Percentiles rank a stretch among this genome's conserved stretches.
Conservation (phyloP, 2,113 vertebrate genomes). For the Noctilio leporinus region DNA sequence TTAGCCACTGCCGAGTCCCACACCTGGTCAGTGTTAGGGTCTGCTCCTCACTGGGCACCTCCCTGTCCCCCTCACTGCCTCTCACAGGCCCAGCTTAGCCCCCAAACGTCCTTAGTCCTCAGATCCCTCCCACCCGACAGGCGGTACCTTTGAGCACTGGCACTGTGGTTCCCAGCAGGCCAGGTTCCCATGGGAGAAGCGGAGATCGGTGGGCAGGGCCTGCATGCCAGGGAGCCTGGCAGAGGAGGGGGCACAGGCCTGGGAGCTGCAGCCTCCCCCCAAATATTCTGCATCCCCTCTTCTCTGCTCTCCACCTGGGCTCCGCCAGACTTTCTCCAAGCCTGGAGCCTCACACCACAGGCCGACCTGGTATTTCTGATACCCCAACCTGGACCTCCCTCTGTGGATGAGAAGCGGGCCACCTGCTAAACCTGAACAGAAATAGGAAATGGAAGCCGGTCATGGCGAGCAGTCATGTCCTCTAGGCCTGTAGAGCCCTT, state of each 20-base stretch:
- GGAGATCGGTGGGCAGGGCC: rapidly evolving
- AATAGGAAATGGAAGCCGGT: background rate
- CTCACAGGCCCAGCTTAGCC: background rate
- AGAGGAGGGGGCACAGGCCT: background rate
- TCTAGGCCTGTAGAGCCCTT: background rate
- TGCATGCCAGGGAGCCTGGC: background rate
- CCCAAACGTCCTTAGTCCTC: background rate
- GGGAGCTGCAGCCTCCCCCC: background rate
- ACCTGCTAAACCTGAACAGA: rapidly evolving
- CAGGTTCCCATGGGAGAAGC: rapidly evolving
- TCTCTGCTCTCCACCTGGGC: rapidly evolving
- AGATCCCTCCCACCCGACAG: background rate
- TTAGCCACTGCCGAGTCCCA: background rate
- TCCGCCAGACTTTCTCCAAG: no score
- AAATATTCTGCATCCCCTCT: no score
- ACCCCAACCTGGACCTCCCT: background rate
- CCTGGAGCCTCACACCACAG: rapidly evolving
- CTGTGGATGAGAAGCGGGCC: background rate
- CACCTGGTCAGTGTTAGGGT: background rate
- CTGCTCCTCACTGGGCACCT: rapidly evolving
- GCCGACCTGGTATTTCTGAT: background rate
- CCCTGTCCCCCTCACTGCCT: background rate
- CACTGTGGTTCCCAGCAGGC: background rate
- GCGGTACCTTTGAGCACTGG: background rate
- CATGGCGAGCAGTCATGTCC: background rate